Evolutionary conservation across 1,140 invertebrate genomes (phyloP).

Genomic region (Drosophila miranda): DNA sequence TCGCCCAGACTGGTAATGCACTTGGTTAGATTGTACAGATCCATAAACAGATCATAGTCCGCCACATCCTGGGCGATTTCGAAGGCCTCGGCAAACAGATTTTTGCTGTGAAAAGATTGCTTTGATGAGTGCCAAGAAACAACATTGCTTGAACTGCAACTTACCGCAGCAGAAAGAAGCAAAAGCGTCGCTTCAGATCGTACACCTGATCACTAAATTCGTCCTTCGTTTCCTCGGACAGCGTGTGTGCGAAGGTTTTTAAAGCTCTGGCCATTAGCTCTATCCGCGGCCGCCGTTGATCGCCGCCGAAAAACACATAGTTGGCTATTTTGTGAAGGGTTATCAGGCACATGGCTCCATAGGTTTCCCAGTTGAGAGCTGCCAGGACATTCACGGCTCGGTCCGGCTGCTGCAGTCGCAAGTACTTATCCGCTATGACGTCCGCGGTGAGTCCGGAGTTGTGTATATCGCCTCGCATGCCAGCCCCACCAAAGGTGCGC

Average conservation of each 20-base stretch:
- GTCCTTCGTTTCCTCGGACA: constrained; percentile 87
- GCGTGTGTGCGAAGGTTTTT: constrained; percentile 86
- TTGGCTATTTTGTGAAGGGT: constrained; percentile 88
- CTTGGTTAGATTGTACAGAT: constrained; percentile 91
- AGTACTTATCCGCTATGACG: constrained; percentile 86
- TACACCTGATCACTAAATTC: constrained; percentile 89
- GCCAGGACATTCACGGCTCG: constrained; percentile 88
- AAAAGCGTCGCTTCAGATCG: constrained; percentile 89
- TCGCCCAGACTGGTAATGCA: constrained; percentile 85
- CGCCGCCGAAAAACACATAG: constrained; percentile 83
- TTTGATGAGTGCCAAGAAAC: neutral
- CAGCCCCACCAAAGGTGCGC: constrained; percentile 72
- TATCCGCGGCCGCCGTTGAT: constrained; percentile 85
- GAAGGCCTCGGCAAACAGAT: constrained; percentile 92
- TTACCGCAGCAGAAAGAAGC: constrained; percentile 89
- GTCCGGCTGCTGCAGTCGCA: constrained; percentile 86
- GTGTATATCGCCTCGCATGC: constrained; percentile 77
- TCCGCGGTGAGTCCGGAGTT: constrained; percentile 84
- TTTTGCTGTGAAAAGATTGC: constrained; percentile 84
- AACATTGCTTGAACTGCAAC: neutral
- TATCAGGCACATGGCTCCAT: constrained; percentile 86
- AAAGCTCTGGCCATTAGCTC: constrained; percentile 88
- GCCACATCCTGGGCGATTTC: constrained; percentile 92
- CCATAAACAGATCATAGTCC: constrained; percentile 92
- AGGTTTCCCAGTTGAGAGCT: constrained; percentile 88